Base-by-base conservation (phyloP, 2,113 vertebrate species). In the Dinomys branickii region DNA sequence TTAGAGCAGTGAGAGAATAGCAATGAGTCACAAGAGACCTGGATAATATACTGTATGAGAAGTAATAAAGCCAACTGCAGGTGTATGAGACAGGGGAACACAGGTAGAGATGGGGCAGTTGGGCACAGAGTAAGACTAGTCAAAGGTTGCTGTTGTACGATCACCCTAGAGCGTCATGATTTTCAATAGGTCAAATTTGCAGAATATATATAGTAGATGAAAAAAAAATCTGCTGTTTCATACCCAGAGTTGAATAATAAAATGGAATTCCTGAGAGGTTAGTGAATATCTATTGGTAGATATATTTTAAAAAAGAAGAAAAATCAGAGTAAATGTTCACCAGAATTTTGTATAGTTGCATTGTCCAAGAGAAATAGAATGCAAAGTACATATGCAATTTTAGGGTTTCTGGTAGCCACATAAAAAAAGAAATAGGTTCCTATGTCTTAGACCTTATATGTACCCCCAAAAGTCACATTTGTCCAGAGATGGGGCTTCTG, bases 131-230 rank as follows among this genome's bases (percentile, higher is more conserved):
- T 59, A 67, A 59, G 52, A 56, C 41, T 14, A 24, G 56, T 30
- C 61, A n/a, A 63, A 54, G 44, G 4, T 90, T 3, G 1, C 26
- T 73, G 4, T 85, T 83, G 44, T 24, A 58, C 80, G 73, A 63
- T 59, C 0, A 30, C 22, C 0, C 0, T 47, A 35, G 56, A 13
- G 19, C 9, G 26, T 30, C 33, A 19, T 59, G 20, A 59, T 65
- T 85, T 3, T 41, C 35, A 14, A 0, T 58, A 47, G 3, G 2
- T 58, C 35, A 89, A 82, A 33, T 73, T 58, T 58, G 10, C 11
- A 89, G 52, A 58, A 67, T 10, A 50, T 19, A 50, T 19, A 61
- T 22, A 26, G 26, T 65, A 35, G 26, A n/a, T 92, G 16, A 59
- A 33, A 28, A 61, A 56, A 87, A 38, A 0, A 73, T 35, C n/a